phyloP scores from a whole-genome alignment of 2,888 invertebrate species.

The Chrysolina oricalcia region DNA sequence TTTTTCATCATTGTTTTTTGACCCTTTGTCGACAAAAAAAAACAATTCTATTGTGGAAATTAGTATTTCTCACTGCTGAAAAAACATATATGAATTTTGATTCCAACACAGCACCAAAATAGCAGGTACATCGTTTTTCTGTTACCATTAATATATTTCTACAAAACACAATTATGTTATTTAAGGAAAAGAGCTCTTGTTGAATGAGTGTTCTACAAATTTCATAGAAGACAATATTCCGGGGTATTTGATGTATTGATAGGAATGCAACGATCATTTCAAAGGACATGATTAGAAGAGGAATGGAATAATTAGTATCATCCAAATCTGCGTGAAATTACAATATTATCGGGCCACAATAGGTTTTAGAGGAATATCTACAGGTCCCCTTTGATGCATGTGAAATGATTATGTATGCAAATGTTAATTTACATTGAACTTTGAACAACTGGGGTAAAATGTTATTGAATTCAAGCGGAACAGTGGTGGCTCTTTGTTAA shows the following conservation, averaged over 20 bases:
- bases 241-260: background rate
- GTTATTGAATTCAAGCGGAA: constrained; percentile 62
- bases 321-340: constrained; percentile 13
- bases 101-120: no score
- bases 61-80: no score
- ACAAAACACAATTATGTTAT: no score
- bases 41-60: no score
- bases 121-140: no score
- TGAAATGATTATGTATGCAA: constrained; percentile 70
- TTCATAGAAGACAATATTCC: background rate
- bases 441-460: constrained; percentile 68
- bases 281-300: constrained; percentile 13
- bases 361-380: constrained; percentile 55
- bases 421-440: constrained; percentile 70
- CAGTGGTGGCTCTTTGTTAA: constrained; percentile 66
- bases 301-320: constrained; percentile 18
- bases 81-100: no score
- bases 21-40: no score
- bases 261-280: constrained; percentile 33
- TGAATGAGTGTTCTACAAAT: no score
- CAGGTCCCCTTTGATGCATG: constrained; percentile 61
- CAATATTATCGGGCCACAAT: constrained; percentile 46
- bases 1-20: no score
- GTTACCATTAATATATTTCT: no score
- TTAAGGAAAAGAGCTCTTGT: no score